Percentiles rank a stretch among this genome's conserved stretches.
Conservation (phyloP, 2,113 vertebrate species). For the Rhinoptilus africanus region DNA sequence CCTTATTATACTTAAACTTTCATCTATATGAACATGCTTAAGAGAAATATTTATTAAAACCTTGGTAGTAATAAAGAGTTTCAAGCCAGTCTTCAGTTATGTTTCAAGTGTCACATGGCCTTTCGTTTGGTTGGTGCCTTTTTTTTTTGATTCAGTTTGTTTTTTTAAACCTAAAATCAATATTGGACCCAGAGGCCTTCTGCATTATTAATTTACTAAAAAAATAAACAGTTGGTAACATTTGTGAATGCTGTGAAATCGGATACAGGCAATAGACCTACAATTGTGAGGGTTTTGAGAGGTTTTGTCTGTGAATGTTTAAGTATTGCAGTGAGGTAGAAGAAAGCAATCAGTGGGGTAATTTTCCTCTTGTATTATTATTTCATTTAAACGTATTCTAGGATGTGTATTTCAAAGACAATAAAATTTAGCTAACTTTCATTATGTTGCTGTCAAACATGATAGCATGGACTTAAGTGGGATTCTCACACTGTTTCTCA, state of each 20-base stretch:
- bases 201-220: not conserved
- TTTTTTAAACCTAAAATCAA: not conserved
- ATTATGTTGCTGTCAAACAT: not conserved
- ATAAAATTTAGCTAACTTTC: not conserved
- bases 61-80: conserved; percentile 37
- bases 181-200: not conserved
- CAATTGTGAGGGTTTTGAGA: not conserved
- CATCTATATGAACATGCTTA: not conserved
- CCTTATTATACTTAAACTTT: not conserved
- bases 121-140: not conserved
- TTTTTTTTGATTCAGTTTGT: not conserved
- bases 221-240: not conserved
- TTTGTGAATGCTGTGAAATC: not conserved
- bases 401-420: not conserved
- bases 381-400: not conserved
- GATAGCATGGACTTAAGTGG: not conserved
- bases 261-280: not conserved
- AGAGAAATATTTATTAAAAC: conserved; percentile 56
- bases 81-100: not conserved
- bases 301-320: not conserved
- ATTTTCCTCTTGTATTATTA: not conserved
- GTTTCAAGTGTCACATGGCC: not conserved
- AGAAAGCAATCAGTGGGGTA: not conserved
- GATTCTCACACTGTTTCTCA: not conserved
- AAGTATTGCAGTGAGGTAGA: not conserved